These are phyloP conservation scores for Microctonus brassicae DNA, from an alignment of 2,888 invertebrate genomes.

Conservation along the genomic window DNA sequence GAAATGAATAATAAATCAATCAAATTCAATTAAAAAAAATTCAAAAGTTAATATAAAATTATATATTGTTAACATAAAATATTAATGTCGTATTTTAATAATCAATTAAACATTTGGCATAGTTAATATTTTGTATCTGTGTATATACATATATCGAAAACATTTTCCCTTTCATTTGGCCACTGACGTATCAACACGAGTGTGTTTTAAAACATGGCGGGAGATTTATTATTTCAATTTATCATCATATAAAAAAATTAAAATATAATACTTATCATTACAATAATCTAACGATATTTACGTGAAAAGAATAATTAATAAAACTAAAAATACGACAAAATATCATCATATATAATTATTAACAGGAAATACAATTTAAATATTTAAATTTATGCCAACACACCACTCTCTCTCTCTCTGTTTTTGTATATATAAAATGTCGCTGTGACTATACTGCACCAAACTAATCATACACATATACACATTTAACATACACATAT, in stretches of 20 bases:
- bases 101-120: slow-evolving; percentile 40
- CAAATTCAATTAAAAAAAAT: neutral
- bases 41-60: neutral
- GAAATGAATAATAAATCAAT: neutral
- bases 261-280: neutral
- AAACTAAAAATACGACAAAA: neutral
- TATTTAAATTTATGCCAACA: neutral
- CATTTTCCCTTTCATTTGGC: slow-evolving; percentile 61
- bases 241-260: neutral
- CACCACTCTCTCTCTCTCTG: too few relatives aligned
- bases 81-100: neutral
- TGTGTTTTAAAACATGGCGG: neutral
- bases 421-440: neutral
- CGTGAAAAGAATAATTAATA: slow-evolving; percentile 2
- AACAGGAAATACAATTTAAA: neutral
- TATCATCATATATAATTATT: neutral
- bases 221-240: neutral
- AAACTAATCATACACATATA: neutral
- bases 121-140: slow-evolving; percentile 40
- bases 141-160: neutral
- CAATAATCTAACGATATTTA: neutral
- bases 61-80: neutral
- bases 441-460: neutral
- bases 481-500: too few relatives aligned
- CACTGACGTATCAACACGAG: slow-evolving; percentile 52